Evolutionary conservation across 2,888 invertebrate species (phyloP).

Genomic region (Caenorhabditis wallacei): DNA sequence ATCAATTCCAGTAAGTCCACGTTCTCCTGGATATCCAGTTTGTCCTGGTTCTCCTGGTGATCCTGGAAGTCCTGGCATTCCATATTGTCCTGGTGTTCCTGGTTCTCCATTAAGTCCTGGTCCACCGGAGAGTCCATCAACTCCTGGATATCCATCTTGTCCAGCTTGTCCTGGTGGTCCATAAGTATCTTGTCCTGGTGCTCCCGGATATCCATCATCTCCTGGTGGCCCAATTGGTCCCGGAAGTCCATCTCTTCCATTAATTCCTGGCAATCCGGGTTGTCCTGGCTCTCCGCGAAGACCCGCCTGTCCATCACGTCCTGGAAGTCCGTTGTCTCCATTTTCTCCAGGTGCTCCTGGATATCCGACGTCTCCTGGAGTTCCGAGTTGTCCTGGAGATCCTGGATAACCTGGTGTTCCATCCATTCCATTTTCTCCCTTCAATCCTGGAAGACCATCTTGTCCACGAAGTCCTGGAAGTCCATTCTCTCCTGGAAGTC

Average conservation of each 20-base stretch:
- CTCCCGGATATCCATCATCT: conserved; percentile 76
- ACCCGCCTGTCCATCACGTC: conserved; percentile 78
- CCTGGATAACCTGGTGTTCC: conserved; percentile 78
- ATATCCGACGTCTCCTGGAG: conserved; percentile 67
- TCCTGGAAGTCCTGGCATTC: conserved; percentile 73
- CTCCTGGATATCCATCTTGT: conserved; percentile 73
- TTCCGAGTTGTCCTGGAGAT: conserved; percentile 76
- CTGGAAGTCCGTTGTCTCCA: conserved; percentile 80
- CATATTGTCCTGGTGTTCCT: conserved; percentile 74
- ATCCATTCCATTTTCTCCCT: conserved; percentile 78
- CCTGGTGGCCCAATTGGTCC: conserved; percentile 82
- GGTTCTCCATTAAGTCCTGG: conserved; percentile 78
- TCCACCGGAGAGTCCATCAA: conserved; percentile 76
- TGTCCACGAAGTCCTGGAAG: conserved; percentile 72
- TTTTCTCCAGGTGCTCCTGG: conserved; percentile 71
- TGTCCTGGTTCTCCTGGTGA: conserved; percentile 79
- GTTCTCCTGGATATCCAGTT: conserved; percentile 75
- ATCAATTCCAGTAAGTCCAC: conserved; percentile 77
- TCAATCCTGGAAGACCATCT: conserved; percentile 74
- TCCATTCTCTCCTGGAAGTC: conserved; percentile 74
- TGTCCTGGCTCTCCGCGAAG: conserved; percentile 76
- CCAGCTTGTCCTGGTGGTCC: conserved; percentile 77
- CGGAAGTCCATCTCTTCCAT: conserved; percentile 78
- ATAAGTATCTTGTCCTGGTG: conserved; percentile 82
- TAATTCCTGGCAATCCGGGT: conserved; percentile 75